phyloP scores from a whole-genome alignment of 2,113 vertebrate species.

The Phyllostomus hastatus region DNA sequence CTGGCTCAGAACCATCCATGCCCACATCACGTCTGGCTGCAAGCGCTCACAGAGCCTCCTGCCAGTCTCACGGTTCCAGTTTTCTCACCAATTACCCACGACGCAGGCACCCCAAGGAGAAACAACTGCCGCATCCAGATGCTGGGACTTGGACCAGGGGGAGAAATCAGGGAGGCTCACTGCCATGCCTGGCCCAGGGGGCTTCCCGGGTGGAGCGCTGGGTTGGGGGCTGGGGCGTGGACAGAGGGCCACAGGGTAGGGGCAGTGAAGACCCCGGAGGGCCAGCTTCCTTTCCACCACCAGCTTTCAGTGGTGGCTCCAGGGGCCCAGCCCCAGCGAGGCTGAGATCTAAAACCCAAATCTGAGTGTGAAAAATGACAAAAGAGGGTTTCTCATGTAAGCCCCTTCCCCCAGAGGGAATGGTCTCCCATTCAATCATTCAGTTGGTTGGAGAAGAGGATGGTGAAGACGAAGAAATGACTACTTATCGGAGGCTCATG shows the following conservation, averaged over 20 bases:
- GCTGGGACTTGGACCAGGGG: conserved; percentile 18
- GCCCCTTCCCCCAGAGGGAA: not conserved
- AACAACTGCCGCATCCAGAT: conserved; percentile 68
- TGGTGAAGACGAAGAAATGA: not conserved
- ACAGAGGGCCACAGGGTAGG: too few relatives aligned
- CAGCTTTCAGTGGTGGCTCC: not conserved
- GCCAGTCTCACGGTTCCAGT: conserved; percentile 67
- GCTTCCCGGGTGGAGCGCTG: not conserved
- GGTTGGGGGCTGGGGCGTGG: too few relatives aligned
- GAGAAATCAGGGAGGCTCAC: not conserved
- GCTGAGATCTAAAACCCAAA: not conserved
- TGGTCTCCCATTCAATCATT: not conserved
- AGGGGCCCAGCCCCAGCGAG: not conserved
- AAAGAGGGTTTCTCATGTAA: not conserved
- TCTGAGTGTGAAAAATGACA: not conserved
- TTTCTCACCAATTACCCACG: conserved; percentile 70
- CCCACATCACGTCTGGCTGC: conserved; percentile 31
- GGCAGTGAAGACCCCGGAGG: not conserved
- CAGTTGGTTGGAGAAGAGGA: not conserved
- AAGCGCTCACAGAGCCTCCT: not conserved
- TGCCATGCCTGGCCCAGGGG: not conserved
- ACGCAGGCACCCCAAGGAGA: conserved; percentile 53
- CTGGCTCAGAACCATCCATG: conserved; percentile 29
- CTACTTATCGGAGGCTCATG: not conserved
- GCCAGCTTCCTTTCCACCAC: not conserved